Conservation (phyloP, 2,888 invertebrate species). For the Arge pagana region DNA sequence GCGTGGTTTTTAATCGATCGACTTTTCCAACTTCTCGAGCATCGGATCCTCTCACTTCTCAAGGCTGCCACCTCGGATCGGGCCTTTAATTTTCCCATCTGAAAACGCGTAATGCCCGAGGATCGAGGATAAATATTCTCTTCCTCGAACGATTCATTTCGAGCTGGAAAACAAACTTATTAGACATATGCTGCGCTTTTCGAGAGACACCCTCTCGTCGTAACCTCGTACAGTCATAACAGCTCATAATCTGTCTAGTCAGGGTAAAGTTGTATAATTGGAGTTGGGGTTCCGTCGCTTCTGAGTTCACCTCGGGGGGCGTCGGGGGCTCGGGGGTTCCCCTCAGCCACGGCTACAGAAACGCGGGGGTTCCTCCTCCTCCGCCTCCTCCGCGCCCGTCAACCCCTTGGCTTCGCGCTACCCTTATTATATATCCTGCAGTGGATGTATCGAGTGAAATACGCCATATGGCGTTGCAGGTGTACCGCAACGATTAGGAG, state of each 20-base stretch:
- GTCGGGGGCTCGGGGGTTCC: constrained; percentile 33
- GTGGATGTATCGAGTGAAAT: constrained; percentile 40
- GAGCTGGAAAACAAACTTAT: constrained; percentile 40
- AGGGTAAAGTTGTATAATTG: constrained; percentile 41
- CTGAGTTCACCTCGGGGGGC: constrained; percentile 41
- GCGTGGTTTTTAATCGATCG: too few species aligned
- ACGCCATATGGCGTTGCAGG: constrained; percentile 58
- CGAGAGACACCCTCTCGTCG: background rate
- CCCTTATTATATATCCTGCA: constrained; percentile 3
- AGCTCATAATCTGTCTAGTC: constrained; percentile 53
- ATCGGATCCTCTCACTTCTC: too few species aligned
- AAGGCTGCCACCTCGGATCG: too few species aligned
- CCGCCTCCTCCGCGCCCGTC: constrained; percentile 21
- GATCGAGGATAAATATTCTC: too few species aligned
- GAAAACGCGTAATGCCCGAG: too few species aligned
- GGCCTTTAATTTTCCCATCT: too few species aligned
- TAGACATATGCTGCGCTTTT: constrained; percentile 44
- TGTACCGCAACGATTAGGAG: constrained; percentile 53
- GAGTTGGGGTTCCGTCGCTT: constrained; percentile 44
- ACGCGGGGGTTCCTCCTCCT: constrained; percentile 17
- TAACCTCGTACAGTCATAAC: constrained; percentile 48
- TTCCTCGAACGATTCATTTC: too few species aligned
- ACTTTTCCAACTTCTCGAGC: too few species aligned
- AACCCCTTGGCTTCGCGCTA: constrained; percentile 31
- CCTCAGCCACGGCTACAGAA: constrained; percentile 26